Conservation (phyloP, 2,888 invertebrate genomes). For the Zootermopsis nevadensis region DNA sequence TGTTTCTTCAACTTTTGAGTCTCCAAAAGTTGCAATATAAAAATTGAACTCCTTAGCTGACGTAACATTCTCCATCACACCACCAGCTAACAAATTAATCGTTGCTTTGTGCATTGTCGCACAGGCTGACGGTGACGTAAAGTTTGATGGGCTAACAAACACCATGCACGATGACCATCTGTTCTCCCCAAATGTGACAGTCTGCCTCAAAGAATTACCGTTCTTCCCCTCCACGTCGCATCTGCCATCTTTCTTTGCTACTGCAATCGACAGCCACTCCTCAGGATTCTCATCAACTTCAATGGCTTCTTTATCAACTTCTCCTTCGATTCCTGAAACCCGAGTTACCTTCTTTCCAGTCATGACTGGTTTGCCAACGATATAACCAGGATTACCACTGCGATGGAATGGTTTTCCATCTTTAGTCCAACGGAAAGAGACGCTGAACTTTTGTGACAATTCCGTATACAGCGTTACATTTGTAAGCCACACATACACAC, state of each 20-base stretch:
- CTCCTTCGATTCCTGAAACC: constrained; percentile 56
- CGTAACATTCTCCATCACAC: constrained; percentile 58
- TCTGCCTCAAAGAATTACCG: constrained; percentile 54
- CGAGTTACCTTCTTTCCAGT: constrained; percentile 61
- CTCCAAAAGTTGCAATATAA: constrained; percentile 66
- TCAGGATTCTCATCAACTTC: constrained; percentile 53
- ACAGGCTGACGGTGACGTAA: constrained; percentile 57
- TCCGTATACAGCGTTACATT: constrained; percentile 57
- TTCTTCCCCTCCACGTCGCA: constrained; percentile 54
- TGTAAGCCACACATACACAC: constrained; percentile 61
- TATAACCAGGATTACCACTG: constrained; percentile 85
- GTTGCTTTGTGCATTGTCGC: constrained; percentile 59
- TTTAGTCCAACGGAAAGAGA: constrained; percentile 52
- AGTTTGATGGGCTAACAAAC: constrained; percentile 56
- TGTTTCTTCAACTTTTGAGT: constrained; percentile 61
- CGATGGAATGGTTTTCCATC: constrained; percentile 57
- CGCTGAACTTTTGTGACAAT: constrained; percentile 46
- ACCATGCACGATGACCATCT: constrained; percentile 58
- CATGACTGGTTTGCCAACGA: constrained; percentile 72
- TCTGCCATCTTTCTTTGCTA: constrained; percentile 56
- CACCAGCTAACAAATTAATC: constrained; percentile 56
- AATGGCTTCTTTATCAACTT: constrained; percentile 55
- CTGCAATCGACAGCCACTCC: constrained; percentile 59
- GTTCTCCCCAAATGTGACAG: constrained; percentile 59
- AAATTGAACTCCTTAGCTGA: constrained; percentile 56